Base-by-base conservation (phyloP, 2,113 vertebrate species). In the Scalopus aquaticus region DNA sequence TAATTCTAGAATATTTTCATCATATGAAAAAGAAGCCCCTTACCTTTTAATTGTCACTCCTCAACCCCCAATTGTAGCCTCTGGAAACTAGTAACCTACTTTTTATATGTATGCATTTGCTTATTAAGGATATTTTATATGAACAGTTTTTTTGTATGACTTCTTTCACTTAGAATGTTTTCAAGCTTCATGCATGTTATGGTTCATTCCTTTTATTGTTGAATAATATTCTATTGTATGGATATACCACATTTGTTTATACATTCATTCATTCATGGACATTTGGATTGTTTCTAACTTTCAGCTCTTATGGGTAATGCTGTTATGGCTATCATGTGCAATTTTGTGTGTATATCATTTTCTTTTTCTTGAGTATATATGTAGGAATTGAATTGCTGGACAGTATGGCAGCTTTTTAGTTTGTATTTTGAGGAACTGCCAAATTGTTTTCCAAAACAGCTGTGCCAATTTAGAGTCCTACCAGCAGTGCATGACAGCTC, bases 1-100 rank as follows among this genome's bases (percentile, higher is more conserved):
- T 74, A 83, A 74, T 83, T 92, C 16, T 58, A 86, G 37, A 86
- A 74, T 58, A 83, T 69, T 64, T 82, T 90, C 15, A 74, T 69
- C 35, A 83, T 37, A 9, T 26, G 16, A 78, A 65, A 88, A 84
- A 72, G 30, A 81, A 90, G 79, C 10, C 11, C 15, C 0, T 73
- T 60, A 74, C 8, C 49, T 74, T 64, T 64, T 67, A 80, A 5
- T 85, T 85, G 19, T 80, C 22, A 67, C 5, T 60, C 35, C 20
- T 88, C 42, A 92, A 73, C 17, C 5, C 8, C 20, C 54, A 77
- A n/a, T 22, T 30, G 13, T 80, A 70, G 12, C 9, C 35, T 30
- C 9, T 80, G 37, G n/a, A 62, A 76, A 22, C 39, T 15, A 44
- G 7, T 49, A 64, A 58, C 30, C 28, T 93, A 32, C 30, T 46